These are phyloP conservation scores for Philypnodon macrostomus DNA, from an alignment of 2,797 vertebrate genomes.

Conservation along the genomic window DNA sequence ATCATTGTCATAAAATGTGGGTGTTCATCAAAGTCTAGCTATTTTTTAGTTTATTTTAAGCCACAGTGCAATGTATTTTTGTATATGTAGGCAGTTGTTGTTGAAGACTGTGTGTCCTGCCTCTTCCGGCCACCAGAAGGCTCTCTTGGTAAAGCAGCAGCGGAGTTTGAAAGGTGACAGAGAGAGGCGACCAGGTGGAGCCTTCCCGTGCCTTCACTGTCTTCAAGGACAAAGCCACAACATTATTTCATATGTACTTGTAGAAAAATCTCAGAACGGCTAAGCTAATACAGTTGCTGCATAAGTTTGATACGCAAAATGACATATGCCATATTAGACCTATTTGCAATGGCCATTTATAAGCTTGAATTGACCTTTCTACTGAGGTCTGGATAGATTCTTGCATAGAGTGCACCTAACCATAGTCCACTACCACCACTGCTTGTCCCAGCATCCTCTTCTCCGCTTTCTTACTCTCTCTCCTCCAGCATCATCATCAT, in stretches of 20 bases:
- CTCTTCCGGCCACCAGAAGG: conserved; percentile 78
- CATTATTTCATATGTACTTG: conserved; percentile 26
- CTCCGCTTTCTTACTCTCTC: conserved; percentile 34
- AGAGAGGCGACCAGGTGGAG: conserved; percentile 65
- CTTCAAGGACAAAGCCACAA: conserved; percentile 73
- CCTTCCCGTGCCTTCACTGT: conserved; percentile 56
- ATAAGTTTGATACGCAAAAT: conserved; percentile 43
- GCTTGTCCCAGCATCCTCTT: conserved; percentile 21
- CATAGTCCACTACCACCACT: conserved; percentile 4
- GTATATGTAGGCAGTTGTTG: neutral
- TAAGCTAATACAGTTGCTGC: conserved; percentile 24
- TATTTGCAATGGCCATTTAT: conserved; percentile 65
- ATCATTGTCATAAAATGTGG: conserved; percentile 8
- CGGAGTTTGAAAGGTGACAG: conserved; percentile 49
- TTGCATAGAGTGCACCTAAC: conserved; percentile 33
- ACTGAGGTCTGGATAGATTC: conserved; percentile 66
- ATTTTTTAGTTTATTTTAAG: conserved; percentile 12
- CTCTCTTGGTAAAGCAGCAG: conserved; percentile 74
- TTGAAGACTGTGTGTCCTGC: conserved; percentile 46
- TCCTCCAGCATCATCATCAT: conserved; percentile 66
- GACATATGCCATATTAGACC: conserved; percentile 56
- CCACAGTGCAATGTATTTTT: neutral
- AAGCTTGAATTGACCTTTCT: conserved; percentile 70
- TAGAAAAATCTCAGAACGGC: conserved; percentile 34
- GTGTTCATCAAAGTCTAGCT: neutral